Evolutionary conservation across 2,888 invertebrate species (phyloP), one percentile per base, ranked within the genome.

Genomic region (Gnatocerus cornutus): DNA sequence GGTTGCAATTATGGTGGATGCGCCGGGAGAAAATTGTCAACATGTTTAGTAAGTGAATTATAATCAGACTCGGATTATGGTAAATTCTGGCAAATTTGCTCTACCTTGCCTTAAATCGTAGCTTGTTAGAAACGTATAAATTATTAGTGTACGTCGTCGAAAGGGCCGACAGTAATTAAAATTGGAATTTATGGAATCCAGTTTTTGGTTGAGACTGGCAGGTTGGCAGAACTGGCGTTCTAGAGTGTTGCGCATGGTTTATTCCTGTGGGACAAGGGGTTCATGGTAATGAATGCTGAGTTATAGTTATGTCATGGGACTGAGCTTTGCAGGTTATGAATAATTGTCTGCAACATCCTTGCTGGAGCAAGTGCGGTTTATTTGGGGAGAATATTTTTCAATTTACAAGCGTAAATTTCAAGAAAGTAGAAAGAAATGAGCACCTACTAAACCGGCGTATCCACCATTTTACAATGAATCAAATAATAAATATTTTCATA

Each of bases 151-250:
- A 21, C 21, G 21, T 21, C 9, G 33, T 9, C n/a, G 33, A n/a
- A 33, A 33, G 7, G 33, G 46, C 46, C 46, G 8, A 14, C 16
- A 46, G 13, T 46, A 46, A 46, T 46, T 14, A 46, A 13, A 13
- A 46, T 46, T 14, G 46, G 13, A 43, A 43, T 43, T 43, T 13
- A 13, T 13, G 16, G 13, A 46, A 46, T 46, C 16, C 16, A 16
- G 14, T 14, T 16, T 16, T 46, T 46, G 13, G 46, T 46, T 43
- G 21, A 21, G 4, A 21, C 21, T 13, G 9, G 33, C 9, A 7
- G 33, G 33, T 33, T 33, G 21, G 21, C 21, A 21, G n/a, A 33
- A 33, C 33, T 33, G 33, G 33, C 2, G 33, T 6, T 33, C 33
- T 33, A 33, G 33, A 4, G 33, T 7, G 2, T 1, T 9, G 33